phyloP scores from a whole-genome alignment of 1,140 invertebrate species.

The Trigoniulus corallinus region DNA sequence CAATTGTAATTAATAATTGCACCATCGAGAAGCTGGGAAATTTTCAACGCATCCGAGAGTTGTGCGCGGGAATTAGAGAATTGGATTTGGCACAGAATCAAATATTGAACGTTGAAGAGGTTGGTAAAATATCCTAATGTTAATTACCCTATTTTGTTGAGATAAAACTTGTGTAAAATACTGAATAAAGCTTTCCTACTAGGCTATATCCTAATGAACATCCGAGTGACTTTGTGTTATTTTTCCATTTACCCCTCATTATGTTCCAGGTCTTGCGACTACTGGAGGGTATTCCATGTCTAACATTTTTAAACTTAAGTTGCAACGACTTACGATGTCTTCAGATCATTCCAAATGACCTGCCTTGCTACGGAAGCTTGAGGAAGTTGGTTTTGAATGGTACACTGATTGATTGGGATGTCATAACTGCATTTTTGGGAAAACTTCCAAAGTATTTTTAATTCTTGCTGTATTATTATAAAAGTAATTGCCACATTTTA shows the following conservation, averaged over 20 bases:
- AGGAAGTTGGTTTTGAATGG: slow-evolving; percentile 68
- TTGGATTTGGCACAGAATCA: slow-evolving; percentile 80
- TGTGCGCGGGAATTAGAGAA: slow-evolving; percentile 71
- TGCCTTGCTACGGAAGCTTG: slow-evolving; percentile 27
- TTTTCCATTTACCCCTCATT: not conserved
- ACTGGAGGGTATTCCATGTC: slow-evolving; percentile 61
- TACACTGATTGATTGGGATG: slow-evolving; percentile 64
- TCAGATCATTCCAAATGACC: slow-evolving; percentile 5
- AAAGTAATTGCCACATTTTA: not conserved
- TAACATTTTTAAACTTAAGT: slow-evolving; percentile 78
- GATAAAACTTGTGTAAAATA: not conserved
- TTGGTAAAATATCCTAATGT: too few species aligned
- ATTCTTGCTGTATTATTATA: slow-evolving; percentile 4
- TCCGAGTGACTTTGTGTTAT: not conserved
- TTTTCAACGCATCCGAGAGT: slow-evolving; percentile 50
- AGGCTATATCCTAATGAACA: too few species aligned
- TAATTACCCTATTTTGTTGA: slow-evolving; percentile 14
- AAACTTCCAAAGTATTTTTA: not conserved
- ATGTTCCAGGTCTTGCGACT: slow-evolving; percentile 56
- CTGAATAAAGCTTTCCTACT: not conserved
- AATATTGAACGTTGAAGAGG: slow-evolving; percentile 65
- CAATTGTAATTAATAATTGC: slow-evolving; percentile 75
- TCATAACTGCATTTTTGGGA: slow-evolving; percentile 34
- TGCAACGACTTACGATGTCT: slow-evolving; percentile 49
- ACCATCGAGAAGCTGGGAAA: slow-evolving; percentile 69